phyloP scores from a whole-genome alignment of 2,888 invertebrate species.

The Tribolium freemani region DNA sequence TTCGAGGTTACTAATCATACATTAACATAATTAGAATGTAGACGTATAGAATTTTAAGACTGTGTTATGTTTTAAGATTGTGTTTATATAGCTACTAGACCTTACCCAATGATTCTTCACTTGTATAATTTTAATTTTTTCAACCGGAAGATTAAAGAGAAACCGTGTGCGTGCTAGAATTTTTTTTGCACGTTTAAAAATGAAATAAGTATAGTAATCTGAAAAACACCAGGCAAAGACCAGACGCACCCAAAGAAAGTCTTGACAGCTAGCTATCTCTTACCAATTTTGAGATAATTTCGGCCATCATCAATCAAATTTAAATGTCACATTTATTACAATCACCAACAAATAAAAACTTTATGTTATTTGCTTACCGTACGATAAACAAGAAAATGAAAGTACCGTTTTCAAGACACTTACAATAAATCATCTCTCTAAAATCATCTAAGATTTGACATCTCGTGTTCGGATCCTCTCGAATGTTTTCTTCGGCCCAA shows the following conservation, averaged over 20 bases:
- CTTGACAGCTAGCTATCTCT: not conserved
- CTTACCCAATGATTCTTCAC: not conserved
- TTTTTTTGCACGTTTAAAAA: not conserved
- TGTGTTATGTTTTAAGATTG: no score
- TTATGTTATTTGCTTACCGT: not conserved
- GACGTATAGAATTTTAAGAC: not conserved
- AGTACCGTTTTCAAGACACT: constrained; percentile 46
- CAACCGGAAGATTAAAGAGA: not conserved
- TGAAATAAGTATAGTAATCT: not conserved
- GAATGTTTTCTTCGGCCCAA: constrained; percentile 76
- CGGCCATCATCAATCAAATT: not conserved
- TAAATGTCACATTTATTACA: not conserved
- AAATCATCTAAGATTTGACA: constrained; percentile 80
- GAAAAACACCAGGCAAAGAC: not conserved
- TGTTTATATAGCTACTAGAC: not conserved
- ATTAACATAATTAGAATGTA: not conserved
- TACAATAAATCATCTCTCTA: constrained; percentile 82
- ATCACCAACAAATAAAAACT: not conserved
- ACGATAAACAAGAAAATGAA: not conserved
- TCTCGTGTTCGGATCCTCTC: constrained; percentile 80
- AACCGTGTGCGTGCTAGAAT: not conserved
- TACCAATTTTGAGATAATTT: not conserved
- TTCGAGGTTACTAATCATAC: not conserved
- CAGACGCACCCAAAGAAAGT: not conserved
- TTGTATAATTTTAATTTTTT: not conserved